phyloP scores from a whole-genome alignment of 2,888 invertebrate genomes.

The Leucophenga maculata region DNA sequence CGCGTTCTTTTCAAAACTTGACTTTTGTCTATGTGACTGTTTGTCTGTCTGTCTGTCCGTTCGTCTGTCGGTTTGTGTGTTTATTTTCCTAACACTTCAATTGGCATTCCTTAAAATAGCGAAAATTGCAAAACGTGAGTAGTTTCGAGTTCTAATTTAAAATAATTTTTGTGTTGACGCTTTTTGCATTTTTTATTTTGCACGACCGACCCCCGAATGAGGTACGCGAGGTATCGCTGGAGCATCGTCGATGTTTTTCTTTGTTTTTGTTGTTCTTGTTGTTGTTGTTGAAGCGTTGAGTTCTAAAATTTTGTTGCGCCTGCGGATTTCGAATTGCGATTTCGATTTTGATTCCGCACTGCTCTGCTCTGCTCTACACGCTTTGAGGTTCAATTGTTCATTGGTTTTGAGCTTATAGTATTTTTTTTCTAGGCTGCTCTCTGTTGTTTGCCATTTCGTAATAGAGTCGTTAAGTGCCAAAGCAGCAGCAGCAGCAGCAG shows the following conservation, averaged over 20 bases:
- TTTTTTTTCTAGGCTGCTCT: background rate
- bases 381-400: no score
- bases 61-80: constrained; percentile 42
- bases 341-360: no score
- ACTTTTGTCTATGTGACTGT: background rate
- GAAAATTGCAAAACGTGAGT: constrained; percentile 66
- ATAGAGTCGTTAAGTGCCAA: constrained; percentile 67
- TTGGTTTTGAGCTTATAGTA: no score
- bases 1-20: background rate
- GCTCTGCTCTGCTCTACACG: no score
- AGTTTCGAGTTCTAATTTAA: constrained; percentile 67
- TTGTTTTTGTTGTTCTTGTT: no score
- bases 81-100: constrained; percentile 67
- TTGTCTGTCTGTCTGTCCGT: background rate
- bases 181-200: constrained; percentile 49
- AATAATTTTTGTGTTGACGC: constrained; percentile 67
- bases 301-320: no score
- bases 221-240: constrained; percentile 30
- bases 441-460: constrained; percentile 56
- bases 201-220: constrained; percentile 4
- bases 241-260: constrained; percentile 10
- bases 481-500: constrained; percentile 40
- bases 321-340: no score
- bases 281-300: no score
- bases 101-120: constrained; percentile 63